Evolutionary conservation across 2,888 invertebrate genomes (phyloP), one percentile per base, ranked within the genome.

Genomic region (Aquatica leii): DNA sequence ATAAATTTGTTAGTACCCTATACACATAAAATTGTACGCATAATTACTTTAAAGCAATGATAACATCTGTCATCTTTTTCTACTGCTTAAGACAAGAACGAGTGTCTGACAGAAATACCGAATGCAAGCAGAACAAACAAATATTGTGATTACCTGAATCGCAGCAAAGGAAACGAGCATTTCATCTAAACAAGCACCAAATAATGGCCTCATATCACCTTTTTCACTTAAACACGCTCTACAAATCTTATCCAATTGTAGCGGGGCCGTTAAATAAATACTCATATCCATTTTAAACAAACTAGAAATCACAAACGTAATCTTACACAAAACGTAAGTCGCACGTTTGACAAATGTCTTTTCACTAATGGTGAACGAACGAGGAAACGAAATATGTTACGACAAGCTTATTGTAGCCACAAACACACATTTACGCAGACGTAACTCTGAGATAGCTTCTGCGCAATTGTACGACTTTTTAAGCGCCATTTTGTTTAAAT

Each of bases 101-200:
- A 11, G 58, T 14, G 59, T 56, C 31, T 43, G 61, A 62, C 43
- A 49, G 61, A 67, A 64, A 67, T 41, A 60, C 52, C 51, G 18
- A 17, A 57, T 58, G 35, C 15, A 20, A 17, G 9, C 21, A 31
- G 34, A 53, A 57, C 35, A 55, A 68, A 43, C 11, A 46, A 46
- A 17, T 11, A n/a, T 46, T 11, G 18, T 18, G 18, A 46, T 62
- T 77, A 84, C 83, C 76, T 82, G 71, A 43, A 83, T 75, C 52
- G 77, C 72, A 60, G 83, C 81, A 63, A 84, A 81, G 24, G 81
- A 80, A 62, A 78, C 72, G 14, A 84, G 73, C 84, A 84, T 84
- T 77, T 83, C 81, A 68, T 84, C 83, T 41, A 84, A 74, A 71
- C 82, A 84, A 37, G 83, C 81, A 12, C 84, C 84, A 73, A 81